Evolutionary conservation across 2,113 vertebrate genomes (phyloP).

Genomic region (Elaphurus davidianus): DNA sequence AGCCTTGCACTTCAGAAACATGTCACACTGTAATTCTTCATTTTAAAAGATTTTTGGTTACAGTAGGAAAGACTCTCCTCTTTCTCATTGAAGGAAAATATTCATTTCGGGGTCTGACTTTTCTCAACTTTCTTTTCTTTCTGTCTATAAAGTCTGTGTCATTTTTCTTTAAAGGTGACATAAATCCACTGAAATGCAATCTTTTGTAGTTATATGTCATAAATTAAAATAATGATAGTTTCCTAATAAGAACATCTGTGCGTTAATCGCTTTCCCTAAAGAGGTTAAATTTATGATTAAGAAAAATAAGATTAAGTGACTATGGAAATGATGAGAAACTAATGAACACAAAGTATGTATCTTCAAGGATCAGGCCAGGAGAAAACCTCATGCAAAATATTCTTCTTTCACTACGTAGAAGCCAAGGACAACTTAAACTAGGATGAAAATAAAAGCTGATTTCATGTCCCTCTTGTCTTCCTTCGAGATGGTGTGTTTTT

Average conservation of each 20-base stretch:
- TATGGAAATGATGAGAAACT: neutral
- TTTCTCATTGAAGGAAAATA: neutral
- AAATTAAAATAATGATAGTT: neutral
- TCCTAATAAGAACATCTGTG: neutral
- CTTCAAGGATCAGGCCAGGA: conserved; percentile 24
- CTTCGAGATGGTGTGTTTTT: neutral
- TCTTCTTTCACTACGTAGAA: neutral
- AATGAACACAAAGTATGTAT: neutral
- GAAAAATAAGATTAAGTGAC: conserved; percentile 3
- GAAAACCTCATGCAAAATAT: neutral
- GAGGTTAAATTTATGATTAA: conserved; percentile 10
- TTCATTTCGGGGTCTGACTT: neutral
- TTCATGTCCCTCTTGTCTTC: neutral
- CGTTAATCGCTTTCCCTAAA: neutral
- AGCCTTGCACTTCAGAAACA: neutral
- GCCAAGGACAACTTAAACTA: neutral
- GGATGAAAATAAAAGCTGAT: conserved; percentile 33
- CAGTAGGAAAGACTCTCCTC: neutral
- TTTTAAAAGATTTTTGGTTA: neutral
- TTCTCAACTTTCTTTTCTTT: neutral
- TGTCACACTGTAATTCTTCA: neutral
- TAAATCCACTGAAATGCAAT: neutral
- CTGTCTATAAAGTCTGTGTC: neutral
- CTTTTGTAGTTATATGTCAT: neutral
- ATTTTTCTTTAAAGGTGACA: neutral